phyloP scores from a whole-genome alignment of 2,797 vertebrate genomes.

The Sebastes reedi region DNA sequence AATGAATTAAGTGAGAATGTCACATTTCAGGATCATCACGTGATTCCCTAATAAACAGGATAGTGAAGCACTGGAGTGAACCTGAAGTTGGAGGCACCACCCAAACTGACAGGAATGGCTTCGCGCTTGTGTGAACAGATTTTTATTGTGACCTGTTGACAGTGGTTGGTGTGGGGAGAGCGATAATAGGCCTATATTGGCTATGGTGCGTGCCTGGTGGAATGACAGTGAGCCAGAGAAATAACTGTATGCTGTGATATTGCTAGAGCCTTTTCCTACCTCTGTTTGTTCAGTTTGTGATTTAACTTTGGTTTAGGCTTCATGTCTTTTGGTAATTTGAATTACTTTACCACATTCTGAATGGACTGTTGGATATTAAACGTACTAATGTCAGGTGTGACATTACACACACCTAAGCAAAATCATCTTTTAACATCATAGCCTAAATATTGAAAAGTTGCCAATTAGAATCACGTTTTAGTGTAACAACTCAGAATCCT shows the following conservation, averaged over 20 bases:
- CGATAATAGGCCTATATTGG: not conserved
- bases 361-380: not conserved
- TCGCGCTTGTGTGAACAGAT: not conserved
- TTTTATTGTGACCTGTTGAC: not conserved
- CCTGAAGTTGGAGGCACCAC: not conserved
- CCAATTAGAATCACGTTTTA: not conserved
- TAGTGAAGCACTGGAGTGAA: not conserved
- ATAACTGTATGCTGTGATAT: not conserved
- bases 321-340: not conserved
- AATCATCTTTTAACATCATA: not conserved
- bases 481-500: not conserved
- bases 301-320: not conserved
- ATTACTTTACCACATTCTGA: not conserved
- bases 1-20: conserved; percentile 3
- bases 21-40: not conserved
- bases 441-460: not conserved
- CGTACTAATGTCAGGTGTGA: not conserved
- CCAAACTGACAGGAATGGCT: conserved; percentile 8
- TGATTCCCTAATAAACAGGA: not conserved
- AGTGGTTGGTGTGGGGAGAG: not conserved
- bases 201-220: not conserved
- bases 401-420: not conserved
- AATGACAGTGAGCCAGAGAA: not conserved
- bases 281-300: not conserved
- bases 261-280: not conserved